Base-by-base conservation (phyloP, 2,888 invertebrate species). In the Amiota minor region DNA sequence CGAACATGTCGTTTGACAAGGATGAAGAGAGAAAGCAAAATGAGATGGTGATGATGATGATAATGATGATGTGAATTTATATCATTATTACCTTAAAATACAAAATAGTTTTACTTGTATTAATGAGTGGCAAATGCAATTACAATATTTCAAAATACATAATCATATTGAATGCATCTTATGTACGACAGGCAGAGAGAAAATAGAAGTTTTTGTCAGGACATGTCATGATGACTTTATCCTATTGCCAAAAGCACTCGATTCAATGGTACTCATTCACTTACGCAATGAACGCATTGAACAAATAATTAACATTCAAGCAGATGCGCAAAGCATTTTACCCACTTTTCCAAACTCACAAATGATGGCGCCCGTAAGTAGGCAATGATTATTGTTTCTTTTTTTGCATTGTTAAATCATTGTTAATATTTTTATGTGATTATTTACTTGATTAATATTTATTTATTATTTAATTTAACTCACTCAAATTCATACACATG, bases 91-190 rank as follows among this genome's bases (percentile, higher is more conserved):
- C 35, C 35, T 35, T 35, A 35, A 35, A 35, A 35, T 35, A 35
- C 35, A 45, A 23, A 62, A 62, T 62, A 62, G 62, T 62, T 62
- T 62, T 62, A 45, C 62, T 35, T 62, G 6, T 62, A 18, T 62
- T 62, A 62, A 62, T 62, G 62, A 62, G 45, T 35, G 62, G 14
- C 62, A 62, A 62, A 62, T 62, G 62, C 62, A 62, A 62, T 62
- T 62, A 62, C n/a, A 18, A 8, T 35, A 16, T 45, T 62, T 62
- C 35, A 11, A 62, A 35, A 35, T 62, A 35, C 35, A 35, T 35
- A 35, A 35, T 35, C 35, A 4, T 8, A 35, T 35, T 35, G 35
- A 6, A 8, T 35, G 6, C 35, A 35, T 35, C 35, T 35, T 35
- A 23, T 23, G 23, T 23, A 1, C 2, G 1, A 35, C 35, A 35